Evolutionary conservation across 2,888 invertebrate species (phyloP).

Genomic region (Clanis bilineata): DNA sequence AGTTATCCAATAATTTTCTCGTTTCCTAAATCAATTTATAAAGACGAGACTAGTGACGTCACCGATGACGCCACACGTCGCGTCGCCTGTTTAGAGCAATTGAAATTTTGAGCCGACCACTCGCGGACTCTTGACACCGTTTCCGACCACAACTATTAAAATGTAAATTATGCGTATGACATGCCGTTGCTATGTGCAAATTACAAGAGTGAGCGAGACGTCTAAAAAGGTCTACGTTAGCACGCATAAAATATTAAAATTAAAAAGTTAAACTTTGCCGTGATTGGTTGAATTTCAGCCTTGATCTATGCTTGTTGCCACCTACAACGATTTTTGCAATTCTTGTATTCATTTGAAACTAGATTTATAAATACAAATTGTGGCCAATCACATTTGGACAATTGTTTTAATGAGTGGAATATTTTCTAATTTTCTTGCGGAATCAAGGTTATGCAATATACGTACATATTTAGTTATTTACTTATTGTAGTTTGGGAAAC

Average conservation of each 20-base stretch:
- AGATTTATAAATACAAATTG: background rate
- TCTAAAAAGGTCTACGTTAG: background rate
- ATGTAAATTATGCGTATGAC: background rate
- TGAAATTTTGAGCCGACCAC: constrained; percentile 8
- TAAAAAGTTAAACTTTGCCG: constrained; percentile 6
- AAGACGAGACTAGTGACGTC: background rate
- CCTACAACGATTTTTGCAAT: background rate
- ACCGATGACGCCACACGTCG: background rate
- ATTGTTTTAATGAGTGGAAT: constrained; percentile 6
- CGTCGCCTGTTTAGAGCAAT: background rate
- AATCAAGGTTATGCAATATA: background rate
- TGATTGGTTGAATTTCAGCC: constrained; percentile 1
- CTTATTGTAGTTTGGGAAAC: background rate
- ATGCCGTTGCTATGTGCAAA: background rate
- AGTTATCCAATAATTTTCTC: no score
- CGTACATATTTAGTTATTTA: no score
- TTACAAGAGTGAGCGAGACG: background rate
- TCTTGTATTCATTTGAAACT: background rate
- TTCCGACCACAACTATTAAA: constrained; percentile 2
- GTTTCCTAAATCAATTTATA: background rate
- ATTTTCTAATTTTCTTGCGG: background rate
- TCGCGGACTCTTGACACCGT: constrained; percentile 8
- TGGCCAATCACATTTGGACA: background rate
- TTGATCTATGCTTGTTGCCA: background rate
- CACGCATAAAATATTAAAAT: background rate